These are phyloP conservation scores for Agrilus planipennis DNA, from an alignment of 1,140 invertebrate genomes.

Conservation along the genomic window DNA sequence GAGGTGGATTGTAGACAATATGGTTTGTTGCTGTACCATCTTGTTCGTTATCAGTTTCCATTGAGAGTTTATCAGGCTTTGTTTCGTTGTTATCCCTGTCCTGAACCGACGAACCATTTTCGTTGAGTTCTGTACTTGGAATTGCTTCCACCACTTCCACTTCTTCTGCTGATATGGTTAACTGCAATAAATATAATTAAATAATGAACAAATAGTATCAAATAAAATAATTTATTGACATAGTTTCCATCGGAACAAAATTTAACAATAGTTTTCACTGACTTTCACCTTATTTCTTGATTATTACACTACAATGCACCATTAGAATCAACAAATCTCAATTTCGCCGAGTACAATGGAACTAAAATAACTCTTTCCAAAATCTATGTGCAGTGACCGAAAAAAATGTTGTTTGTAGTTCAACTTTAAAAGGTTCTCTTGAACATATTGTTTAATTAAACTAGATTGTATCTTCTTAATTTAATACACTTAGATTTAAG, in stretches of 20 bases:
- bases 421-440: no score
- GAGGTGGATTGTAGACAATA: slow-evolving; percentile 39
- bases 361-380: no score
- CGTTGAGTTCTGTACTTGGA: slow-evolving; percentile 40
- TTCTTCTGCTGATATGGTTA: slow-evolving; percentile 38
- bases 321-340: neutral
- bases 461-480: no score
- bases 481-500: no score
- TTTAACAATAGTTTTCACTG: no score
- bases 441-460: no score
- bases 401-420: no score
- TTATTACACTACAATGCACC: neutral
- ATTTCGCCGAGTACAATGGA: no score
- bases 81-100: slow-evolving; percentile 30
- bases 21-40: slow-evolving; percentile 38
- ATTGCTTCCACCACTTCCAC: slow-evolving; percentile 52
- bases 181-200: slow-evolving; percentile 5
- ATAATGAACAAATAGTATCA: neutral
- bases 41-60: slow-evolving; percentile 49
- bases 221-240: neutral
- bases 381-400: no score
- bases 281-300: neutral
- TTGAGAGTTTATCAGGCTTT: slow-evolving; percentile 49
- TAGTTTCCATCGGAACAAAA: neutral
- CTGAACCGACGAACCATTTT: slow-evolving; percentile 18